Conservation (phyloP, 2,113 vertebrate species). For the Mus musculus region GRCm39 chr5:89447501-89448000, state of each 20-base stretch:
- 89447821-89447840: neutral
- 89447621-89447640: neutral
- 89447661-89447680: neutral
- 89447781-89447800: neutral
- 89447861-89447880: neutral
- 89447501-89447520: neutral
- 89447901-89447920: neutral
- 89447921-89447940: constrained; percentile 13
- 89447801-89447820: neutral
- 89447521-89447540: neutral
- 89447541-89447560: constrained; percentile 12
- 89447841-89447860: neutral
- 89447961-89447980: neutral
- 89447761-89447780: neutral
- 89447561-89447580: neutral
- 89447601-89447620: neutral
- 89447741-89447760: neutral
- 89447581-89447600: neutral
- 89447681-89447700: neutral
- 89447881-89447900: neutral
- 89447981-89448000: constrained; percentile 1
- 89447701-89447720: neutral
- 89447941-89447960: neutral
- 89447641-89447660: neutral
- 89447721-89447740: neutral